Base-by-base conservation (phyloP, 2,113 vertebrate genomes). In the Hydrochoerus hydrochaeris region DNA sequence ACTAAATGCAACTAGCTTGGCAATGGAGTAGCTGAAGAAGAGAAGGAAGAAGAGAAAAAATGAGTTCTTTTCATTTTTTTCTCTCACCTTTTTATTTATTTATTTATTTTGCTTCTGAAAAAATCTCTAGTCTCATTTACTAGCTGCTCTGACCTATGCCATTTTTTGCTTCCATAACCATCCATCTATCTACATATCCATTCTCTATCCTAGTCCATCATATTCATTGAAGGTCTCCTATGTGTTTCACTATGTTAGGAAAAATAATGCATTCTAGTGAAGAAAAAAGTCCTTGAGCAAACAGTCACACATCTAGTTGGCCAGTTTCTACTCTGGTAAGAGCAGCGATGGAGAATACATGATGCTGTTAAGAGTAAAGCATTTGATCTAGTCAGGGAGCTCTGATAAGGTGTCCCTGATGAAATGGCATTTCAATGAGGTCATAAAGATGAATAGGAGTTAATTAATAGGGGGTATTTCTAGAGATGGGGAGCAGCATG, bases 261-360 rank as follows among this genome's bases (percentile, higher is more conserved):
- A 67, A 80, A 94, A 44, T 22, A 24, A 46, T 46, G 58, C 13
- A 13, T 20, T 71, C 19, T 5, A 38, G 57, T 82, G 65, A 80
- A 67, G 24, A 86, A 41, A 41, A n/a, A 16, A 46, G 44, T 46
- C 65, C 88, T 88, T 78, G 35, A 35, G 86, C 83, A 69, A 90
- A 92, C 78, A 94, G 63, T 73, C 78, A 81, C 63, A 71, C 16
- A 88, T 87, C 28, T 85, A 94, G 84, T 38, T 92, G 57, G 57
- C 69, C 73, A 85, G 60, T 89, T 91, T 85, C 77, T 77, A 69
- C 57, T 87, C 13, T 38, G 57, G 41, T 62, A 75, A 87, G 80
- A 90, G 14, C 35, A 57, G 63, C 28, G n/a, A 77, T 87, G 54
- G 83, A 87, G 80, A 86, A 49, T 22, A 35, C n/a, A 26, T 9